Percentiles rank a stretch among this genome's conserved stretches.
Evolutionary conservation across 2,797 vertebrate species (phyloP).

Genomic region (Hydrophis major): DNA sequence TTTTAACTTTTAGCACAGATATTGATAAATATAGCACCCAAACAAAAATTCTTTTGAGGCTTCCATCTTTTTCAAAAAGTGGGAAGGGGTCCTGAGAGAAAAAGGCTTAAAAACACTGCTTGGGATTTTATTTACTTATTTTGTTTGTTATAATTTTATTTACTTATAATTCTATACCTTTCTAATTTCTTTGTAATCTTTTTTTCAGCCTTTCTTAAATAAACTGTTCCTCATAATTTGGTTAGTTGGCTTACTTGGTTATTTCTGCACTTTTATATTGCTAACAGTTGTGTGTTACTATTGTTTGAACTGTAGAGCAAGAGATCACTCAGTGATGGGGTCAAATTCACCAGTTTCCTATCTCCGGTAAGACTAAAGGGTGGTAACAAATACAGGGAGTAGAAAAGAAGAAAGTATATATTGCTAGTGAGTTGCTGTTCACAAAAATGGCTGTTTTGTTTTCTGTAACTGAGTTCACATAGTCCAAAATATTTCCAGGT

Average conservation of each 20-base stretch:
- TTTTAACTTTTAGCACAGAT: background rate
- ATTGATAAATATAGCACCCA: background rate
- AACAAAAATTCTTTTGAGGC: background rate
- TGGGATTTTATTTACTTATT: background rate
- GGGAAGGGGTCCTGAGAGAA: background rate
- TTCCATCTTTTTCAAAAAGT: background rate
- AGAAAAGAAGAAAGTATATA: background rate
- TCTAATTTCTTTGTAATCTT: background rate
- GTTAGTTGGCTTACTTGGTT: background rate
- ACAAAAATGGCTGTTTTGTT: background rate
- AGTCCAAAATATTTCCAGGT: conserved; percentile 45
- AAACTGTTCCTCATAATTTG: background rate
- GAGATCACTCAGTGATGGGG: background rate
- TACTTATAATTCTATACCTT: background rate
- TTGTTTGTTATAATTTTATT: background rate
- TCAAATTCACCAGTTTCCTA: background rate
- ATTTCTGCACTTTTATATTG: background rate
- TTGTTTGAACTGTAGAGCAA: background rate
- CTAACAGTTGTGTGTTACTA: background rate
- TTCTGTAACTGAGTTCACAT: conserved; percentile 25
- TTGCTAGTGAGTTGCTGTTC: background rate
- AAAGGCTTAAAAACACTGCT: background rate
- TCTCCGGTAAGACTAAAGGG: background rate
- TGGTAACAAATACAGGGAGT: background rate
- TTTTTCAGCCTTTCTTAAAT: background rate